Evolutionary conservation across 2,797 vertebrate genomes (phyloP).

Genomic region (Peromyscus attwateri): DNA sequence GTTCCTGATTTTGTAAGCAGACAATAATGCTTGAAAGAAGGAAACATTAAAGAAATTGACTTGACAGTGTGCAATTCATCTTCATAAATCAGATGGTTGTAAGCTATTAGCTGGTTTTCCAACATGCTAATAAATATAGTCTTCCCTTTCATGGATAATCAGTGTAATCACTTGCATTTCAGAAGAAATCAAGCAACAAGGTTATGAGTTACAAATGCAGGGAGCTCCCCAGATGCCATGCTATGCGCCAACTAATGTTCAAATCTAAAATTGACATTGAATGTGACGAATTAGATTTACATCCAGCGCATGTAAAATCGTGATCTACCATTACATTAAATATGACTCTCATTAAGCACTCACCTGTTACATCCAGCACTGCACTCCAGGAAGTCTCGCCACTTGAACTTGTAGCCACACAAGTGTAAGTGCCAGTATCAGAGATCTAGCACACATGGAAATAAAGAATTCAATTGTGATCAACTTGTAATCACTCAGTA

Average conservation of each 20-base stretch:
- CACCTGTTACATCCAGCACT: slow-evolving; percentile 97
- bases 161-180: slow-evolving; percentile 33
- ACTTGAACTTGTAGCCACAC: slow-evolving; percentile 98
- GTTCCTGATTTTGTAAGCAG: slow-evolving; percentile 36
- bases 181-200: slow-evolving; percentile 16
- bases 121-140: background rate
- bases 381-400: slow-evolving; percentile 99
- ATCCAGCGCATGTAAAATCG: background rate
- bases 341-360: slow-evolving; percentile 27
- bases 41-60: slow-evolving; percentile 2
- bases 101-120: background rate
- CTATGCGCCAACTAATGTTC: background rate
- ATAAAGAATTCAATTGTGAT: background rate
- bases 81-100: background rate
- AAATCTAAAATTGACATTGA: background rate
- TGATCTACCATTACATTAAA: background rate
- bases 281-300: background rate
- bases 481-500: background rate
- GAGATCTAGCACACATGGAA: slow-evolving; percentile 89
- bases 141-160: background rate
- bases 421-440: slow-evolving; percentile 98
- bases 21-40: background rate
- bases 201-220: background rate
- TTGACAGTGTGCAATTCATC: slow-evolving; percentile 14
- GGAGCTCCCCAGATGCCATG: background rate